Base-by-base conservation (phyloP, 2,888 invertebrate genomes). In the Lypha dubia region DNA sequence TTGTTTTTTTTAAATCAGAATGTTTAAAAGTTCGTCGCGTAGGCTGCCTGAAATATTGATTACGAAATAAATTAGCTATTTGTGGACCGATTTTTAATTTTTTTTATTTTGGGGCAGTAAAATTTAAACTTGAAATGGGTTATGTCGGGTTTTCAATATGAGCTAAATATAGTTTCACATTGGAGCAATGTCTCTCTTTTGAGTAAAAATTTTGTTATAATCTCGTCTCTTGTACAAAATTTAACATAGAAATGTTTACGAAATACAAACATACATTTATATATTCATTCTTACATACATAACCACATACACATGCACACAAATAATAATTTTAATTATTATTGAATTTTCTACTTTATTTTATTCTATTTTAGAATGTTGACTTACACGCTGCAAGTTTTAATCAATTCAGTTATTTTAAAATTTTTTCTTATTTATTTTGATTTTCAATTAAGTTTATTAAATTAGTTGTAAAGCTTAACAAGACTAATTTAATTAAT, bases 401-500 rank as follows among this genome's bases (percentile, higher is more conserved):
- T 58, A 38, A 20, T 1, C 13, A 38, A 28, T 4, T 60, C 20
- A 3, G 8, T 35, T 13, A 11, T 35, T 38, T 41, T 65, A 0
- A n/a, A n/a, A 15, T 51, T 49, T 8, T 15, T 8, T 24, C 7
- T 20, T 7, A 11, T 13, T 13, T 38, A 49, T 63, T 56, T 65
- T 68, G 49, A 41, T 75, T 24, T 63, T 56, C 35, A 53, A 20
- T 75, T 68, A 53, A 58, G n/a, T 15, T 49, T 15, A 35, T 1
- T 56, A 49, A 17, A 58, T 68, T 68, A 17, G 13, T 56, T 53
- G 56, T 32, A 44, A 58, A 58, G 1, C 15, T 49, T 49, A 49
- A 58, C 35, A 32, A 35, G 4, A 58, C 56, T 35, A 58, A 77
- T 77, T 77, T 70, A 75, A 75, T 68, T 63, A 75, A 70, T 62